phyloP scores from a whole-genome alignment of 1,140 invertebrate genomes.

The Branchinecta lynchi region DNA sequence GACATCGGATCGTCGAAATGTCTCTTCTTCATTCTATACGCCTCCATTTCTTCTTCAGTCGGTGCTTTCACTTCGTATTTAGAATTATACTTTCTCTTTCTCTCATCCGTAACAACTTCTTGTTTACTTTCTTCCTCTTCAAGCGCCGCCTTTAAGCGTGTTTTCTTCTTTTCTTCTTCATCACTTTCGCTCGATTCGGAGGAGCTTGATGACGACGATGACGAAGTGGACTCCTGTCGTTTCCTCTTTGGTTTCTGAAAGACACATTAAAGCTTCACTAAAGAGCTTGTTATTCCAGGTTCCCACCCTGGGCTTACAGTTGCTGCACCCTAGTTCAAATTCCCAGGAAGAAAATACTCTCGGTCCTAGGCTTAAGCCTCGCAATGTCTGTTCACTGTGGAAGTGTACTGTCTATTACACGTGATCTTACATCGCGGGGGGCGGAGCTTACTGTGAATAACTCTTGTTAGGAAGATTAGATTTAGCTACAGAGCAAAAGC shows the following conservation, averaged over 20 bases:
- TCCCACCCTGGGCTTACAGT: no score
- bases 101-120: conserved; percentile 57
- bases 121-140: conserved; percentile 46
- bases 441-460: no score
- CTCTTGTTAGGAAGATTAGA: no score
- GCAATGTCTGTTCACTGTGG: no score
- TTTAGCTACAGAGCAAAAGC: no score
- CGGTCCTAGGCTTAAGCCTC: no score
- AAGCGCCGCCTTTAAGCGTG: conserved; percentile 43
- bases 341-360: no score
- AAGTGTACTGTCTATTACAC: no score
- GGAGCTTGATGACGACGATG: conserved; percentile 14
- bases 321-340: no score
- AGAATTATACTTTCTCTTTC: conserved; percentile 81
- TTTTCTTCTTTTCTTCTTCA: conserved; percentile 35
- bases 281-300: no score
- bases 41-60: conserved; percentile 83
- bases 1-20: conserved; percentile 82
- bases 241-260: conserved; percentile 32
- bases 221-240: conserved; percentile 24
- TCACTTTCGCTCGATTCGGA: conserved; percentile 29
- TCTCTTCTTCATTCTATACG: conserved; percentile 68
- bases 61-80: conserved; percentile 65
- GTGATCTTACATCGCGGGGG: no score
- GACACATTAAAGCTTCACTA: neutral